Percentiles rank a stretch among this genome's conserved stretches.
phyloP scores from a whole-genome alignment of 1,140 invertebrate genomes.

The Drosophila triauraria region DNA sequence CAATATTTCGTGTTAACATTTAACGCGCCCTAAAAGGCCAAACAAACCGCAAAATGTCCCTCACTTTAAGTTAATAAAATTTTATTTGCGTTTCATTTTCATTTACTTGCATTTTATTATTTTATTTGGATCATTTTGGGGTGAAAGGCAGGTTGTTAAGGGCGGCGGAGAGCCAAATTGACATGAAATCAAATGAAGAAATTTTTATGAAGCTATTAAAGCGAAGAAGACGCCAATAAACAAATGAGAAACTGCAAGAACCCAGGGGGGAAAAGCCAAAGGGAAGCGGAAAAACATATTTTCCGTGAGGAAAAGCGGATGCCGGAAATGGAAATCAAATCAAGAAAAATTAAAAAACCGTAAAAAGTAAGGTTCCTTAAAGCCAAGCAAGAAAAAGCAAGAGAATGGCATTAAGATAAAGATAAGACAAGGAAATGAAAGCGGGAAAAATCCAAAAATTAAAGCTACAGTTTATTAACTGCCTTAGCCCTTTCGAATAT shows the following conservation, averaged over 20 bases:
- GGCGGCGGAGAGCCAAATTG: constrained; percentile 46
- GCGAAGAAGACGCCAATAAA: constrained; percentile 33
- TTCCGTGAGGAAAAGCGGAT: constrained; percentile 10
- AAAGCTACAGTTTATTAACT: no score
- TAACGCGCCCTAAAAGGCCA: constrained; percentile 58
- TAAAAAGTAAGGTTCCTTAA: constrained; percentile 28
- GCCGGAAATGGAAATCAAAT: constrained; percentile 48
- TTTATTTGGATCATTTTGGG: constrained; percentile 68
- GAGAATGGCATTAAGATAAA: constrained; percentile 2
- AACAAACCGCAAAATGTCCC: constrained; percentile 12
- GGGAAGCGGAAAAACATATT: constrained; percentile 31
- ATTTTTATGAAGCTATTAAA: constrained; percentile 70
- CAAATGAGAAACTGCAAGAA: constrained; percentile 35
- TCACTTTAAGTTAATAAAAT: constrained; percentile 67
- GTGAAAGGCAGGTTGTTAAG: constrained; percentile 3
- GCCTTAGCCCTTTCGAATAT: no score
- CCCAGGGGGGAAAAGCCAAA: not conserved
- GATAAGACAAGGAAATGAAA: not conserved
- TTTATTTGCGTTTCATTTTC: constrained; percentile 78
- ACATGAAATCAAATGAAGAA: constrained; percentile 72
- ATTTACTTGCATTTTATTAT: constrained; percentile 78
- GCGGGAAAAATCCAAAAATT: not conserved
- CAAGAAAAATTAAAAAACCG: constrained; percentile 49
- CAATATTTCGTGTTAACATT: constrained; percentile 70
- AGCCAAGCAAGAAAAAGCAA: not conserved